Evolutionary conservation across 2,797 vertebrate genomes (phyloP).

Genomic region (Crocidura indochinensis): DNA sequence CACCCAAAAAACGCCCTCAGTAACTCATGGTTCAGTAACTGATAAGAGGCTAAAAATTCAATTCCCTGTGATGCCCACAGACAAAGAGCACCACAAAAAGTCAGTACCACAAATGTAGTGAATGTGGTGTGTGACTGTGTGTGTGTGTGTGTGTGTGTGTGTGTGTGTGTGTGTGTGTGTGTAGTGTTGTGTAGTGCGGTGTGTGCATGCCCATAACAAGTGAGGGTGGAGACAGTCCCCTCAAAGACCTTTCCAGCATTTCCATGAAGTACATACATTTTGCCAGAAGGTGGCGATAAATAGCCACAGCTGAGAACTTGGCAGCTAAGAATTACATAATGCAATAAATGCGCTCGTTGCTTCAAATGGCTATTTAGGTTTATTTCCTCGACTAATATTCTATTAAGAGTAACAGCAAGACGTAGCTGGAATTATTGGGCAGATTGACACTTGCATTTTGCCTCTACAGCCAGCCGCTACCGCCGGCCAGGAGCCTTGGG

Average conservation of each 20-base stretch:
- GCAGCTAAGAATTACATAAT: slow-evolving; percentile 45
- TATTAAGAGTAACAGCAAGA: background rate
- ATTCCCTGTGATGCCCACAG: no score
- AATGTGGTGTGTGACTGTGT: no score
- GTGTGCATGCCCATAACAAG: no score
- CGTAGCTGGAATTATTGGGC: background rate
- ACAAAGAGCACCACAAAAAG: no score
- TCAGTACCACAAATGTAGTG: no score
- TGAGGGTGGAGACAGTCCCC: background rate
- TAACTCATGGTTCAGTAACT: no score
- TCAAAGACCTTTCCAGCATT: background rate
- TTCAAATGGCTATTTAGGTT: background rate
- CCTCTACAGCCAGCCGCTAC: background rate
- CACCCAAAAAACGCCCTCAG: no score
- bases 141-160: no score
- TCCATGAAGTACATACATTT: background rate
- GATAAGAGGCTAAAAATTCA: no score
- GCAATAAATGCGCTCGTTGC: background rate
- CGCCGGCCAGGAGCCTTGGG: background rate
- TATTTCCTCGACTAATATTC: slow-evolving; percentile 1
- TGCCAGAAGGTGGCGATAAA: slow-evolving; percentile 64
- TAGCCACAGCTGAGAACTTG: background rate
- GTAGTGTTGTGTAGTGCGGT: no score
- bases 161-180: no score
- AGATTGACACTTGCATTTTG: background rate